Conservation (phyloP, 2,888 invertebrate species). For the Ptycholaimellus sp. region DNA sequence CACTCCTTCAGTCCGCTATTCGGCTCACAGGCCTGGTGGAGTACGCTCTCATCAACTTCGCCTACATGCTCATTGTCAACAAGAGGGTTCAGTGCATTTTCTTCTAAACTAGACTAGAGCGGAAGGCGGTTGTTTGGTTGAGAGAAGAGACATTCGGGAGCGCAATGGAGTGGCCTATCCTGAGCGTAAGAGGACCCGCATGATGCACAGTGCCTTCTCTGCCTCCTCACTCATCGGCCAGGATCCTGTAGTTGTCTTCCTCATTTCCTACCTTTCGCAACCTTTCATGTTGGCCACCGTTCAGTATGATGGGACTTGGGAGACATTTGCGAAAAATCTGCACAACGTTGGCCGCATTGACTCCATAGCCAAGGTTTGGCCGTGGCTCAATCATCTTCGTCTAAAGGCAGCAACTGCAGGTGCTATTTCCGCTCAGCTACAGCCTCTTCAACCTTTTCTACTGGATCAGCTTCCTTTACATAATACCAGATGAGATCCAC, state of each 20-base stretch:
- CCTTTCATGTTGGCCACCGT: too few relatives aligned
- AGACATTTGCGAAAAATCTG: slow-evolving; percentile 12
- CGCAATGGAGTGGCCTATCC: too few relatives aligned
- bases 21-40: slow-evolving; percentile 17
- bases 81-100: slow-evolving; percentile 9
- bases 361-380: too few relatives aligned
- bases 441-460: slow-evolving; percentile 54
- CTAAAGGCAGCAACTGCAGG: slow-evolving; percentile 30
- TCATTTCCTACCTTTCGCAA: too few relatives aligned
- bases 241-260: too few relatives aligned
- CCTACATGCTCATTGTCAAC: slow-evolving; percentile 15
- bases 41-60: slow-evolving; percentile 18
- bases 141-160: too few relatives aligned
- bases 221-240: too few relatives aligned
- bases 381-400: too few relatives aligned
- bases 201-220: too few relatives aligned
- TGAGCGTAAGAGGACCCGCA: too few relatives aligned
- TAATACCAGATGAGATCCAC: slow-evolving; percentile 18
- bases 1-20: slow-evolving; percentile 16
- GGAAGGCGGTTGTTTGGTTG: slow-evolving; percentile 92
- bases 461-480: slow-evolving; percentile 45
- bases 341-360: slow-evolving; percentile 16
- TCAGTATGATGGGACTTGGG: too few relatives aligned
- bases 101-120: too few relatives aligned
- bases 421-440: slow-evolving; percentile 50